phyloP scores from a whole-genome alignment of 2,888 invertebrate genomes.

The Mactromeris polynyma region DNA sequence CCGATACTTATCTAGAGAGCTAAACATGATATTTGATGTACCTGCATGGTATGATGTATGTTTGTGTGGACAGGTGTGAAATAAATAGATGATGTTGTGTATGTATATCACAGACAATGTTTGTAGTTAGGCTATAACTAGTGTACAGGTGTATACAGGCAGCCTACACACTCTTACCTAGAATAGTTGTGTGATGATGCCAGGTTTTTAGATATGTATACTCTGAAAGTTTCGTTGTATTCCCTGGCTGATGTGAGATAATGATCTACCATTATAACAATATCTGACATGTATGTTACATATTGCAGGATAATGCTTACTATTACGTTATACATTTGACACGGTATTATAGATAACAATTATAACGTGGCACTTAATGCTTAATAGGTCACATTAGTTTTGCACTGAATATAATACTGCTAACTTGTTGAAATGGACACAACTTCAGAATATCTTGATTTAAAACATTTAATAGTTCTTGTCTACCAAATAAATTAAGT shows the following conservation, averaged over 20 bases:
- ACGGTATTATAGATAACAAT: not conserved
- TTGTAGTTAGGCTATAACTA: not conserved
- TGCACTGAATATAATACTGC: not conserved
- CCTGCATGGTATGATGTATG: slow-evolving; percentile 3
- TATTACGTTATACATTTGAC: not conserved
- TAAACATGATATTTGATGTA: no score
- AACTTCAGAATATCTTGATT: no score
- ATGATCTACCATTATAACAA: not conserved
- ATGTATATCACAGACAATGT: not conserved
- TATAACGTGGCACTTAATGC: not conserved
- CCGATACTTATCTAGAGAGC: no score
- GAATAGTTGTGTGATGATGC: not conserved
- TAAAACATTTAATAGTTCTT: no score
- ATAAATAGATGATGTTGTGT: not conserved
- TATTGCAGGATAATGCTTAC: not conserved
- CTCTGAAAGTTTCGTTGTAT: not conserved
- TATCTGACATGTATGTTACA: not conserved
- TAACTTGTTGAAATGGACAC: no score
- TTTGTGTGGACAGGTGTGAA: slow-evolving; percentile 17
- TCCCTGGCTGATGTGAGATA: not conserved
- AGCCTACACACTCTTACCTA: not conserved
- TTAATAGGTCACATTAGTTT: not conserved
- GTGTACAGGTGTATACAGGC: not conserved
- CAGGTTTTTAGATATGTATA: not conserved
- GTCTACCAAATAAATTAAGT: no score